Evolutionary conservation across 2,113 vertebrate species (phyloP), one percentile per base, ranked within the genome.

Genomic region (Psettodes erumei): DNA sequence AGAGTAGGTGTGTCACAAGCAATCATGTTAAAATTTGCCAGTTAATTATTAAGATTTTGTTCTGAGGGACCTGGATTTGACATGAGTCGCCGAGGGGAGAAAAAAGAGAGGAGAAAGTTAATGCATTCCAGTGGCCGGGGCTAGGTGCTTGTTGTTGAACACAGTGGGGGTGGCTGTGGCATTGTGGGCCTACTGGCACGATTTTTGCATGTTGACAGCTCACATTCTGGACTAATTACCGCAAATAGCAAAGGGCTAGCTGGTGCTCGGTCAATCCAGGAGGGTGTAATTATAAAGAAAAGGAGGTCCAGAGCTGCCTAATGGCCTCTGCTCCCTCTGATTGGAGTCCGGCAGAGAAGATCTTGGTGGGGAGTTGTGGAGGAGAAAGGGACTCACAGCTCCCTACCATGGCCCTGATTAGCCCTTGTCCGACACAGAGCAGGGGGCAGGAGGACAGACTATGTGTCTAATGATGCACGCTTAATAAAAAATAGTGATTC

Each of bases 41-140:
- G 96, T 98, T 99, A 97, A 99, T 99, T 99, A 99, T 96, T 96
- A 97, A 98, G 96, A 98, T 98, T 99, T 98, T 96, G 95, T 98
- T 96, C 91, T 87, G 90, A 95, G 94, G 94, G 94, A 93, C 95
- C 93, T 87, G 93, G 94, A 95, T 96, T 96, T 99, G 97, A 98
- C 96, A 96, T 93, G 92, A 95, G 94, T 96, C 94, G 94, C 94
- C 94, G 86, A 95, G 93, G 95, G 89, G 84, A 64, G 94, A 51
- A 43, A 37, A 93, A 94, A 91, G 91, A 77, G 71, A 82, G 61
- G 75, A 73, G 81, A 73, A 88, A 90, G 89, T 87, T 80, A 90
- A 92, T 90, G 79, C 77, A 85, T 90, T 91, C 83, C 85, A 88
- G 76, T 84, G 87, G 86, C 85, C 25, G 67, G 74, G 86, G 87